phyloP scores from a whole-genome alignment of 2,113 vertebrate genomes.

The Silurus glanis region DNA sequence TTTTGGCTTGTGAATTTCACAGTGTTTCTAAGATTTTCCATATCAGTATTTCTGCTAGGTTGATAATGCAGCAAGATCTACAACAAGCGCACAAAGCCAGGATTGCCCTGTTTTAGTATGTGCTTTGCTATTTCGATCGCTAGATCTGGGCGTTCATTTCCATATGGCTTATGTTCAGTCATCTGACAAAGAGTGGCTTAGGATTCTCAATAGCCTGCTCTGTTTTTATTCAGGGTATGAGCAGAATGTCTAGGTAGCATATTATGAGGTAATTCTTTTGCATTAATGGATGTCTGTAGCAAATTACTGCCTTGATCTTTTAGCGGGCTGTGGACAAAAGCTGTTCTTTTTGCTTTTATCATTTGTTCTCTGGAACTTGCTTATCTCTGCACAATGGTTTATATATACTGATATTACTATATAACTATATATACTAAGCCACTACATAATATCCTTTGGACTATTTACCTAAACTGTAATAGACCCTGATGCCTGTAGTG shows the following conservation, averaged over 20 bases:
- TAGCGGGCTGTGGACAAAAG: not conserved
- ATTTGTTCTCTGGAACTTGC: not conserved
- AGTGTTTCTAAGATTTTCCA: not conserved
- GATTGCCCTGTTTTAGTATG: not conserved
- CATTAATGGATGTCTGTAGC: not conserved
- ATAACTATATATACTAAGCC: not conserved
- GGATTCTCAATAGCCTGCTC: not conserved
- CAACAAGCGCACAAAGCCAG: not conserved
- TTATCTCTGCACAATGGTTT: not conserved
- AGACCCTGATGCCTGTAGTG: not conserved
- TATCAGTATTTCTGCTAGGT: not conserved
- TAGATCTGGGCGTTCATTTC: not conserved
- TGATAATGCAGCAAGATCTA: not conserved
- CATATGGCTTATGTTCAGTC: not conserved
- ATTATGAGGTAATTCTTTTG: not conserved
- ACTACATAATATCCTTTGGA: not conserved
- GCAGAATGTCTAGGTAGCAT: not conserved
- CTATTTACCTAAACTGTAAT: not conserved
- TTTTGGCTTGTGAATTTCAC: not conserved
- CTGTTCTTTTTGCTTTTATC: not conserved
- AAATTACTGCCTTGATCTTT: not conserved
- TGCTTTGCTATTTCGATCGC: not conserved
- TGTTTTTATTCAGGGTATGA: not conserved
- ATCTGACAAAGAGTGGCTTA: not conserved
- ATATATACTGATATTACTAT: not conserved